A percentile compares a stretch with the other conserved stretches of the same genome.
Conservation (phyloP, 2,888 invertebrate genomes). For the Xestia rhomboidea region DNA sequence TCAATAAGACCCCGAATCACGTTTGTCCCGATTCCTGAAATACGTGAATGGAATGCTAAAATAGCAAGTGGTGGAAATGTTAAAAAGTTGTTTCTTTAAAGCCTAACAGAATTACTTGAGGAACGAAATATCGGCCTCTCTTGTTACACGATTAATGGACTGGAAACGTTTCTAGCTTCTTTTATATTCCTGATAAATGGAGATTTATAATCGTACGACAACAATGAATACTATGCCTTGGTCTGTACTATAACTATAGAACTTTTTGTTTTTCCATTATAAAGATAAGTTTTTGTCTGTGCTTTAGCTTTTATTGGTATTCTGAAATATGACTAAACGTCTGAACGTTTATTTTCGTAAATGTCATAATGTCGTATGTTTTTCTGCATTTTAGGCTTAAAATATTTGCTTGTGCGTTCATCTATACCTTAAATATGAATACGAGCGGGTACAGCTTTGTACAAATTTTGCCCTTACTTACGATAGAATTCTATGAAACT, state of each 20-base stretch:
- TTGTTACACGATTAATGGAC: slow-evolving; percentile 57
- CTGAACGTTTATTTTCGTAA: slow-evolving; percentile 30
- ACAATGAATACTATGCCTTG: slow-evolving; percentile 33
- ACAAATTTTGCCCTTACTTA: not conserved
- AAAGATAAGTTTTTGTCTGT: slow-evolving; percentile 32
- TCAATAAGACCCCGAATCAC: slow-evolving; percentile 55
- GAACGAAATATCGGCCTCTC: slow-evolving; percentile 47
- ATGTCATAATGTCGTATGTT: slow-evolving; percentile 10
- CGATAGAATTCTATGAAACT: not conserved
- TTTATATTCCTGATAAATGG: slow-evolving; percentile 48
- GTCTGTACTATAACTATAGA: slow-evolving; percentile 3
- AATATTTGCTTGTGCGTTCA: slow-evolving; percentile 9
- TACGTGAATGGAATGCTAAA: slow-evolving; percentile 59
- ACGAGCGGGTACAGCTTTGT: not conserved
- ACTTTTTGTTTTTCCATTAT: slow-evolving; percentile 28
- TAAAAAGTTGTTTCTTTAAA: slow-evolving; percentile 42
- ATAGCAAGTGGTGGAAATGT: slow-evolving; percentile 21
- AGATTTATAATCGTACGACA: slow-evolving; percentile 46
- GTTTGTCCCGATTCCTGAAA: slow-evolving; percentile 55
- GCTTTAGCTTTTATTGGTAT: slow-evolving; percentile 35
- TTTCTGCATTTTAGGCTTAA: not conserved
- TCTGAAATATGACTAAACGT: slow-evolving; percentile 28
- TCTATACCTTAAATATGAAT: not conserved
- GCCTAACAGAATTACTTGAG: slow-evolving; percentile 33
- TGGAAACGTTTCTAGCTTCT: slow-evolving; percentile 37